Percentiles rank a stretch among this genome's conserved stretches.
phyloP scores from a whole-genome alignment of 2,113 vertebrate species.

The Diphyllodes magnificus region DNA sequence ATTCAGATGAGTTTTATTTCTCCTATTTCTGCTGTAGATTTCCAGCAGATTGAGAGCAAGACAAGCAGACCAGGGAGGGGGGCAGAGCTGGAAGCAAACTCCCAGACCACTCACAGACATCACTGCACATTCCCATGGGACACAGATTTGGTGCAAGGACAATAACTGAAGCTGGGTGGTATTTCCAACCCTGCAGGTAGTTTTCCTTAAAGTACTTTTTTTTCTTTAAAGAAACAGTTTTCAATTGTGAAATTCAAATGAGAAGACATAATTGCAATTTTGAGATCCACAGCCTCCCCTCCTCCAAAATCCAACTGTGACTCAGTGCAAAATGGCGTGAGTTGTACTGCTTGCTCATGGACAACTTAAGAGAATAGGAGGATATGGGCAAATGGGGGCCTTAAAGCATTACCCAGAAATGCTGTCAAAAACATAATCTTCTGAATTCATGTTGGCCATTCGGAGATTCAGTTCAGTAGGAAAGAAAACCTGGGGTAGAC shows the following conservation, averaged over 20 bases:
- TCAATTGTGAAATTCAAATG: not conserved
- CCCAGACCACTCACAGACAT: not conserved
- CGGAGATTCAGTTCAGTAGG: slow-evolving; percentile 92
- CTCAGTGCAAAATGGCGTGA: fast-evolving
- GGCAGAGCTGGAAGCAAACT: not conserved
- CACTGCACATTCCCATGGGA: not conserved
- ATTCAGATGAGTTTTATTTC: not conserved
- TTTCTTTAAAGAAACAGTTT: not conserved
- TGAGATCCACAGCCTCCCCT: not conserved
- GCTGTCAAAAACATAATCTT: slow-evolving; percentile 86
- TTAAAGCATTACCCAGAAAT: slow-evolving; percentile 73
- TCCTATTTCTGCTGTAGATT: not conserved
- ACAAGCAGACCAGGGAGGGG: not conserved
- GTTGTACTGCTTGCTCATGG: not conserved
- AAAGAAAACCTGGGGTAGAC: slow-evolving; percentile 85
- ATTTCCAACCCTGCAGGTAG: not conserved
- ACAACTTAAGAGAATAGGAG: not conserved
- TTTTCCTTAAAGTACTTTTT: not conserved
- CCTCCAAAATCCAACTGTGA: not conserved
- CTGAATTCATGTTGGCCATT: slow-evolving; percentile 88
- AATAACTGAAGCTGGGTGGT: not conserved
- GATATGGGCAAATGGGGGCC: not conserved
- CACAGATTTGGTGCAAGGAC: not conserved
- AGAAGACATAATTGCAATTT: not conserved
- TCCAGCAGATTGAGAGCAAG: not conserved